These are phyloP conservation scores for Ceyx erithaca DNA, from an alignment of 2,797 vertebrate species.

Conservation along the genomic window DNA sequence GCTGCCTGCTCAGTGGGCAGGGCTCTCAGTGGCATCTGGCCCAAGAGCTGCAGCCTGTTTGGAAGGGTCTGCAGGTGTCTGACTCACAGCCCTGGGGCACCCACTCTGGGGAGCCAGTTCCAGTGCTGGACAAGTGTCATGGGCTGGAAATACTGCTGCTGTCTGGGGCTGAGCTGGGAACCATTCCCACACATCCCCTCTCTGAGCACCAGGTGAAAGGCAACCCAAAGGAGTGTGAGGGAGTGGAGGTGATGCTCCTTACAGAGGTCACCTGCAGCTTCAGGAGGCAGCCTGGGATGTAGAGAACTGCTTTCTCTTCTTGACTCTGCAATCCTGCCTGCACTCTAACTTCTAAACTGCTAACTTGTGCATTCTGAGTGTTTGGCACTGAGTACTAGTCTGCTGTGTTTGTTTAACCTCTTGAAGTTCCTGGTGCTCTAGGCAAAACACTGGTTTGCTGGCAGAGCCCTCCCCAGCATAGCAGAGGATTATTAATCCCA, in stretches of 20 bases:
- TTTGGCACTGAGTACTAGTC: slow-evolving; percentile 22
- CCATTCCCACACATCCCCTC: rapidly evolving
- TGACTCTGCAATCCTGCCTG: slow-evolving; percentile 14
- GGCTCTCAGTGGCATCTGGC: too few species aligned
- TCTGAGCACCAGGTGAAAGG: background rate
- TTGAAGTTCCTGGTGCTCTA: background rate
- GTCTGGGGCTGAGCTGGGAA: too few species aligned
- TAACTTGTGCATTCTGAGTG: background rate
- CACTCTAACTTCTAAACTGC: slow-evolving; percentile 47
- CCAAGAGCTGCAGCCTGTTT: background rate
- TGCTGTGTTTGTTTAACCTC: slow-evolving; percentile 16
- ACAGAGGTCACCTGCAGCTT: rapidly evolving
- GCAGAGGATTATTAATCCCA: background rate
- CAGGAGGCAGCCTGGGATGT: background rate
- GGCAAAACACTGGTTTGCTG: background rate
- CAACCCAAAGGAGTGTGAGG: background rate
- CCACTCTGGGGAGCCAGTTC: background rate
- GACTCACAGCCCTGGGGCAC: background rate
- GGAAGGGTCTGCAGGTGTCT: background rate
- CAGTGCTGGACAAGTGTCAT: background rate
- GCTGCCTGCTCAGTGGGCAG: too few species aligned
- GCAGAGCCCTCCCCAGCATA: background rate
- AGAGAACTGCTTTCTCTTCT: slow-evolving; percentile 8
- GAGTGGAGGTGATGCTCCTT: background rate
- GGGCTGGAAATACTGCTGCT: too few species aligned